Evolutionary conservation across 2,113 vertebrate genomes (phyloP), one percentile per base, ranked within the genome.

Genomic region (Coptodon bakossiorum): DNA sequence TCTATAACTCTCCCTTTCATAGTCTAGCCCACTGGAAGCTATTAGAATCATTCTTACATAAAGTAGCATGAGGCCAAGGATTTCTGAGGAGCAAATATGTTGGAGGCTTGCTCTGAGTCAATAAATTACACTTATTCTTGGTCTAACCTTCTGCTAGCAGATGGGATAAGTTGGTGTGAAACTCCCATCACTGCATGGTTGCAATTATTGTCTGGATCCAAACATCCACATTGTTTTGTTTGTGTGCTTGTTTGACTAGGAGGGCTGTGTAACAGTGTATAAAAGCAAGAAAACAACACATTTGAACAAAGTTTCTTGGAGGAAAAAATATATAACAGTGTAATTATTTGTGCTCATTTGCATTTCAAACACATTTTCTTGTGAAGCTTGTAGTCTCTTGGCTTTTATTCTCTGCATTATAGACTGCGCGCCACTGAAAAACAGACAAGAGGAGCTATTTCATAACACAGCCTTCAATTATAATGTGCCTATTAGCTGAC

Each of bases 311-410:
- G 52, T 81, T 92, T 19, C 43, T 91, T 80, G 54, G 48, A 68
- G 50, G 10, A 17, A 86, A 63, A 79, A 14, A 83, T 53, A 81
- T 54, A 63, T 84, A 79, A 84, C 86, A 40, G 59, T 22, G 22
- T 92, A 53, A 92, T 92, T 88, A 91, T 89, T 84, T 91, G 81
- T 82, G 17, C 57, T 79, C 68, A 93, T 93, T 91, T 92, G n/a
- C 88, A 94, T 91, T 88, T 92, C 86, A 93, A 91, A 93, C 76
- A 19, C 16, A 80, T 61, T 68, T 80, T 82, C 73, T 86, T 85
- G 82, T 66, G 40, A 68, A 17, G 84, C 78, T 78, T 52, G 31
- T 40, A 17, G 82, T 85, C 80, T 83, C 50, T 66, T 38, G 78
- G 61, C 82, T 87, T 83, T 88, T 48, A 45, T 17, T 17, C 56